phyloP scores from a whole-genome alignment of 2,113 vertebrate species.

The Protobothrops flavoviridis region DNA sequence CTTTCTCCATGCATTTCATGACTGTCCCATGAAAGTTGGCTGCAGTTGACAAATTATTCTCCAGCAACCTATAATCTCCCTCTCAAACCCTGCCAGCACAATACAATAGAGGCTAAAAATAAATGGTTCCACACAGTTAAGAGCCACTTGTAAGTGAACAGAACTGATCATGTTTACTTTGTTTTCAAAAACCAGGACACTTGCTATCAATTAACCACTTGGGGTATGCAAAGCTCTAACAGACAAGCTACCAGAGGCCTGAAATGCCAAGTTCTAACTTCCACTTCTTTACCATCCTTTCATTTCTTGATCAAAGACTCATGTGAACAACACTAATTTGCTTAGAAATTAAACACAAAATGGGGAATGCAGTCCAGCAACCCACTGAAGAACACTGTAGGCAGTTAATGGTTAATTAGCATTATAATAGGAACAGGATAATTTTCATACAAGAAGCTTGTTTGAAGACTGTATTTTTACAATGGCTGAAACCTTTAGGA shows the following conservation, averaged over 20 bases:
- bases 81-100: conserved; percentile 22
- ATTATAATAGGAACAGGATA: conserved; percentile 33
- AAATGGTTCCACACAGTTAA: conserved; percentile 24
- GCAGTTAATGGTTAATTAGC: conserved; percentile 54
- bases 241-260: conserved; percentile 36
- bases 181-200: conserved; percentile 60
- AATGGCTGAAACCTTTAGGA: conserved; percentile 30
- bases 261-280: conserved; percentile 42
- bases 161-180: conserved; percentile 41
- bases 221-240: conserved; percentile 19
- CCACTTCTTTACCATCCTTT: conserved; percentile 39
- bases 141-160: conserved; percentile 59
- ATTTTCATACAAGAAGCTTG: conserved; percentile 31
- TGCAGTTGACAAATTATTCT: conserved; percentile 40
- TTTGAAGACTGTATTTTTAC: conserved; percentile 23
- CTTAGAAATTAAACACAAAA: conserved; percentile 53
- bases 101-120: conserved; percentile 54
- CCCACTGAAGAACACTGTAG: conserved; percentile 31
- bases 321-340: conserved; percentile 35
- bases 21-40: conserved; percentile 30
- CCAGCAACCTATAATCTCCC: conserved; percentile 37
- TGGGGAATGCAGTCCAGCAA: conserved; percentile 40
- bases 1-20: conserved; percentile 32
- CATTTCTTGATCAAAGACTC: conserved; percentile 53
- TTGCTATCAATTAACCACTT: conserved; percentile 54